Evolutionary conservation across 1,140 invertebrate genomes (phyloP), one percentile per base, ranked within the genome.

Genomic region (Zaprionus lachaisei): DNA sequence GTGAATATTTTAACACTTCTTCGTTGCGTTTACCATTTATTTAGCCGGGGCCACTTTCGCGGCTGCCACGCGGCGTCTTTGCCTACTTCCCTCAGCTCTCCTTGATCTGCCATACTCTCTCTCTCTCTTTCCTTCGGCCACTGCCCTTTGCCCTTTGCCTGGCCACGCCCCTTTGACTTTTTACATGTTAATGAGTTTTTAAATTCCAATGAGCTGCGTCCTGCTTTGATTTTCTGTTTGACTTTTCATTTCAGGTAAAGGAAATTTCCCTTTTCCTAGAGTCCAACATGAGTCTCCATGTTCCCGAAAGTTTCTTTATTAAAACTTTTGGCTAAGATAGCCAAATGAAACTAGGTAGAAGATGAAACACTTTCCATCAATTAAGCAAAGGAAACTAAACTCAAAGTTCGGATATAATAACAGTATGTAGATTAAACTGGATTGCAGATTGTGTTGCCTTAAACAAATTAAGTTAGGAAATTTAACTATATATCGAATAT

Each of bases 1-100:
- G 85, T 90, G 85, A 85, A 90, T 90, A 90, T 90, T 90, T 90
- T 90, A 90, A 85, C 85, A 90, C 85, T 90, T 91, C 86, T 85
- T 85, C 82, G 77, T 72, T 89, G 69, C 85, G 84, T 89, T 89
- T 84, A 89, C 81, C 81, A 89, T 89, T 89, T 84, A 90, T 89
- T 89, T 90, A 89, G 85, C 78, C 84, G 38, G 66, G 71, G 51
- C 66, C 72, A 70, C 65, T 74, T 73, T 75, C 60, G 64, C 65
- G 62, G 76, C 47, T 72, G 44, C 31, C 37, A 24, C 65, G 44
- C 49, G 7, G 17, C 51, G 22, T 31, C 4, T 37, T 22, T 24
- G 5, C 61, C 31, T 15, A 26, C 31, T 7, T 26, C 34, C 20
- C 3, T 37, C 20, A 28, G 7, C 17, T 9, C 60, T 24, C 38